Conservation (phyloP, 2,888 invertebrate genomes). For the Baronia brevicornis region DNA sequence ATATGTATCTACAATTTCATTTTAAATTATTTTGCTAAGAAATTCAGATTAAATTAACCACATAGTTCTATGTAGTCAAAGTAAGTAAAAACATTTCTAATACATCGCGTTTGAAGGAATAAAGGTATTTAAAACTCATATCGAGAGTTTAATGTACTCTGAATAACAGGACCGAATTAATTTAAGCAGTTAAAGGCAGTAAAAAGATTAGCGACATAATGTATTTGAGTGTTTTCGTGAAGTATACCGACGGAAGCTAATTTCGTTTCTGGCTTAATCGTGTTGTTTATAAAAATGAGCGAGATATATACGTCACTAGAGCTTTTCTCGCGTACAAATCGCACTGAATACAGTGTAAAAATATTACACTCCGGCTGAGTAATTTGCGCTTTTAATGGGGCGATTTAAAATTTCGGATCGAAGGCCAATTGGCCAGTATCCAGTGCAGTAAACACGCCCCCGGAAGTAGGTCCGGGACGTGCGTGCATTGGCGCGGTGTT, state of each 20-base stretch:
- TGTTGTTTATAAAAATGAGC: slow-evolving; percentile 30
- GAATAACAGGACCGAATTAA: slow-evolving; percentile 11
- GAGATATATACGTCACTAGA: slow-evolving; percentile 24
- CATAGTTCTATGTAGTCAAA: too few relatives aligned
- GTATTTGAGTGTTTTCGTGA: slow-evolving; percentile 4
- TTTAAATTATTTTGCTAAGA: too few relatives aligned
- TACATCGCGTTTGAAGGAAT: too few relatives aligned
- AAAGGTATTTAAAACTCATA: slow-evolving; percentile 1
- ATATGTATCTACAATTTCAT: too few relatives aligned
- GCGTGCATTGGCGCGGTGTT: slow-evolving; percentile 26
- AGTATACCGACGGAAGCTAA: slow-evolving; percentile 17
- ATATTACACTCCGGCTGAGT: slow-evolving; percentile 38
- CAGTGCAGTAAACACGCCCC: slow-evolving; percentile 46
- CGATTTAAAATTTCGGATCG: slow-evolving; percentile 36
- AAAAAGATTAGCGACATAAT: slow-evolving; percentile 12
- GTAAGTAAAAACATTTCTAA: too few relatives aligned
- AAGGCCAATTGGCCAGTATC: slow-evolving; percentile 55
- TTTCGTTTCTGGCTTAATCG: slow-evolving; percentile 28
- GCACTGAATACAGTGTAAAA: slow-evolving; percentile 37
- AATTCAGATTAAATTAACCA: too few relatives aligned
- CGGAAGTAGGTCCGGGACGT: slow-evolving; percentile 47
- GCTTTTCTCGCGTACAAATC: slow-evolving; percentile 34
- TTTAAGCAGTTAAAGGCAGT: slow-evolving; percentile 20
- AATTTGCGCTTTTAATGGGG: slow-evolving; percentile 48
- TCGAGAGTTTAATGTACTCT: slow-evolving; percentile 12